A percentile compares a stretch with the other conserved stretches of the same genome.
Evolutionary conservation across 2,797 vertebrate species (phyloP).

Genomic region (Philypnodon macrostomus): DNA sequence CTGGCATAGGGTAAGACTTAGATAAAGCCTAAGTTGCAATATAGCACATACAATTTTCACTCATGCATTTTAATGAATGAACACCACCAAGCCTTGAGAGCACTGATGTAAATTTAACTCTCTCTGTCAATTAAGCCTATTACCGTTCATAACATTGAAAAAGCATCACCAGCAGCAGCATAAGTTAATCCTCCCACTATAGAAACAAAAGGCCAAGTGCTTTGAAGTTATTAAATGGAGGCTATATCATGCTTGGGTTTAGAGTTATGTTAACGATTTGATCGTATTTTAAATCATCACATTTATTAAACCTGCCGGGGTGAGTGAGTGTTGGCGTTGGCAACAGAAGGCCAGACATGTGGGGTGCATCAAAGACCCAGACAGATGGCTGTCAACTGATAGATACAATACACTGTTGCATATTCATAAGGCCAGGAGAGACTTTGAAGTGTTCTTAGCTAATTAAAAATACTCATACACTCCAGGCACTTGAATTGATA

Average conservation of each 20-base stretch:
- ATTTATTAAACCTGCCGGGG: constrained; percentile 39
- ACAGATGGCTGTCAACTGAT: constrained; percentile 65
- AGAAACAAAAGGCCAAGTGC: constrained; percentile 21
- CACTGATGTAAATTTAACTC: constrained; percentile 7
- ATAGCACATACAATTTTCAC: too few relatives aligned
- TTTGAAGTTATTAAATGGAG: constrained; percentile 22
- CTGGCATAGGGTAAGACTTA: too few relatives aligned
- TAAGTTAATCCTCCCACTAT: background rate
- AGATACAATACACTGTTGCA: constrained; percentile 56
- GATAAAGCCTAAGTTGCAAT: too few relatives aligned
- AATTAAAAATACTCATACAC: constrained; percentile 72
- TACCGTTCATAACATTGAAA: constrained; percentile 17
- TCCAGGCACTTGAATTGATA: constrained; percentile 42
- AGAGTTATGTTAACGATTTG: constrained; percentile 19
- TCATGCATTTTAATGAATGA: too few relatives aligned
- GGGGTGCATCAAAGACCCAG: constrained; percentile 65
- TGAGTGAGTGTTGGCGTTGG: constrained; percentile 35
- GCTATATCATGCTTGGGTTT: constrained; percentile 13
- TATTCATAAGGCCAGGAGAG: constrained; percentile 67
- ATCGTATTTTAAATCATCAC: constrained; percentile 19
- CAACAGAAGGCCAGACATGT: constrained; percentile 68
- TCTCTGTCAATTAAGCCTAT: constrained; percentile 1
- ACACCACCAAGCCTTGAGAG: too few relatives aligned
- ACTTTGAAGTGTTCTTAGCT: constrained; percentile 76
- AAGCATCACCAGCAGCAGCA: constrained; percentile 8